These are phyloP conservation scores for Eurytoma adleriae DNA, from an alignment of 2,888 invertebrate genomes.

Conservation along the genomic window DNA sequence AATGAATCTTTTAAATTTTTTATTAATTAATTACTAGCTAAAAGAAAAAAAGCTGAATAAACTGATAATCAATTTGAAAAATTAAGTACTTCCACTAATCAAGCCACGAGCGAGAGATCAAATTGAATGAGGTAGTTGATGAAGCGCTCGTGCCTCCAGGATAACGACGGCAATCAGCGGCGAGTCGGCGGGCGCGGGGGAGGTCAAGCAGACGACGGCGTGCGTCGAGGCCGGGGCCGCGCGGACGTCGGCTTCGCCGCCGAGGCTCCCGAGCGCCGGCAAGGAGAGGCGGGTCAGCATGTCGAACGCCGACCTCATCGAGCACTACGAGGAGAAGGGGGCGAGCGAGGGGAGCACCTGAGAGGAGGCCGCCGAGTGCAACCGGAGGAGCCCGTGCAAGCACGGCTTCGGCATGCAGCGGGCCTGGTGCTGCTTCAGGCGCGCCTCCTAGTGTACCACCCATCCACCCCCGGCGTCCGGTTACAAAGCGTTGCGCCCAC, in stretches of 20 bases:
- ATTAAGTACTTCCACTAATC: too few relatives aligned
- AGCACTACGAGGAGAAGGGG: conserved; percentile 61
- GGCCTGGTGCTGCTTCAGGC: conserved; percentile 78
- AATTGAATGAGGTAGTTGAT: too few relatives aligned
- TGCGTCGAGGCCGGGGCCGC: too few relatives aligned
- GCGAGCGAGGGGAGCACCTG: conserved; percentile 63
- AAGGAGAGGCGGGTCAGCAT: conserved; percentile 57
- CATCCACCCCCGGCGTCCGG: not conserved
- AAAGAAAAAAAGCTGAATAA: too few relatives aligned
- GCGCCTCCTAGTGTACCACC: conserved; percentile 68
- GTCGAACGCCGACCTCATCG: conserved; percentile 69
- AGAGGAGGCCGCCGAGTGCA: conserved; percentile 59
- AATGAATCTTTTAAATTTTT: too few relatives aligned
- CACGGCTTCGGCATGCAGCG: conserved; percentile 77
- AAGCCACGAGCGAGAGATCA: too few relatives aligned
- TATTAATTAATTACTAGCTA: too few relatives aligned
- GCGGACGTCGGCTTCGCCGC: not conserved
- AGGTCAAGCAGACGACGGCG: too few relatives aligned
- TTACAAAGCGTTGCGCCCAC: too few relatives aligned
- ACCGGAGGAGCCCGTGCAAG: conserved; percentile 36
- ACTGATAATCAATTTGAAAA: too few relatives aligned
- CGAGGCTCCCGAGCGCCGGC: conserved; percentile 42
- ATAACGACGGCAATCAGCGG: conserved; percentile 43
- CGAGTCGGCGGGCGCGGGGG: conserved; percentile 13
- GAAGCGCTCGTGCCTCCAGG: not conserved